These are phyloP conservation scores for Folsomia candida DNA, from an alignment of 2,888 invertebrate species.

Conservation along the genomic window DNA sequence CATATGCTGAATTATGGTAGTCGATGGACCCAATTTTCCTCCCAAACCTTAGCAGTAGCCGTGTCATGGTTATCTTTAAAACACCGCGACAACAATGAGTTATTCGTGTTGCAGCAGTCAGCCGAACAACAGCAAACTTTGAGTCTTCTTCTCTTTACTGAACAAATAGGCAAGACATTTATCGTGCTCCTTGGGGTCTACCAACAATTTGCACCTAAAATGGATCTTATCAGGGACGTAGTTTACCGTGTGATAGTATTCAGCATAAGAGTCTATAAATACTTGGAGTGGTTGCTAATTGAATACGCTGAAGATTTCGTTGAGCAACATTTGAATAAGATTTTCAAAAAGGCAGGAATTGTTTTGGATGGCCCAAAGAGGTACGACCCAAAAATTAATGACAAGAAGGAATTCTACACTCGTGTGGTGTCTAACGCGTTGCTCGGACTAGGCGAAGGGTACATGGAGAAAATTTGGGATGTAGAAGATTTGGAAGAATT, in stretches of 20 bases:
- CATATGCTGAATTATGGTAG: too few species aligned
- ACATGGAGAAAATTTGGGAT: conserved; percentile 40
- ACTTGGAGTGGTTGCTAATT: not conserved
- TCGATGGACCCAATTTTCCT: too few species aligned
- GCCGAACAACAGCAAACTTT: too few species aligned
- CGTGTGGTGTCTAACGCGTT: conserved; percentile 33
- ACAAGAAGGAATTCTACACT: conserved; percentile 39
- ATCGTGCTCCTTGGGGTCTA: too few species aligned
- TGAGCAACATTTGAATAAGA: conserved; percentile 20
- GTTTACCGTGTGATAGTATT: not conserved
- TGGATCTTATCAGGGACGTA: not conserved
- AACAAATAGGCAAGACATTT: too few species aligned
- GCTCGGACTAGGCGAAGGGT: conserved; percentile 41
- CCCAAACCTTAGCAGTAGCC: too few species aligned
- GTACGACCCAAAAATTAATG: conserved; percentile 33
- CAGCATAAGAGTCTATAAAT: not conserved
- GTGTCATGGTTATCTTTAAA: too few species aligned
- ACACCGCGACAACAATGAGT: too few species aligned
- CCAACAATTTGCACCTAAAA: too few species aligned
- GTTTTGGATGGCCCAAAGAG: conserved; percentile 27
- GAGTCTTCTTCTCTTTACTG: too few species aligned
- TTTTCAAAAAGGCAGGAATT: conserved; percentile 24
- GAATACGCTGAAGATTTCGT: conserved; percentile 1
- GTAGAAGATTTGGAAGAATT: conserved; percentile 40
- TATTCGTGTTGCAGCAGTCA: too few species aligned